phyloP scores from a whole-genome alignment of 2,797 vertebrate species.

The Tympanoctomys barrerae region DNA sequence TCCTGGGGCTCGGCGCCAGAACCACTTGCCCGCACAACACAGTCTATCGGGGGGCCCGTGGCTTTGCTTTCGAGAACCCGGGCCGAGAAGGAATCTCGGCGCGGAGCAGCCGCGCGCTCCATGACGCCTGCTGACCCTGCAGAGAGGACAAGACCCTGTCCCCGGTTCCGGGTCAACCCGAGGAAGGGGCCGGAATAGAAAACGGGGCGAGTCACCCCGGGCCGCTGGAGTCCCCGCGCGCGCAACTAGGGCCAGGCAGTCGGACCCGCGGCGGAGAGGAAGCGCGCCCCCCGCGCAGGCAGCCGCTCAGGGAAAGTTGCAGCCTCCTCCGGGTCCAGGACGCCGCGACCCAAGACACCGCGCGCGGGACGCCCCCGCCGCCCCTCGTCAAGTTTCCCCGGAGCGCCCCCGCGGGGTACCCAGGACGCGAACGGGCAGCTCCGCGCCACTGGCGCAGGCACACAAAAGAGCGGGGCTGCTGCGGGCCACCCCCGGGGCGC shows the following conservation, averaged over 20 bases:
- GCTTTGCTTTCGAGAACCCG: conserved; percentile 58
- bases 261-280: not conserved
- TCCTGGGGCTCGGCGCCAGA: not conserved
- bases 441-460: conserved; percentile 12
- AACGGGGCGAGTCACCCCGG: not conserved
- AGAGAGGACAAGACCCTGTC: not conserved
- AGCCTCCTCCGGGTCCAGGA: not conserved
- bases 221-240: not conserved
- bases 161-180: not conserved
- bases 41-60: not conserved
- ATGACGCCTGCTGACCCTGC: conserved; percentile 24
- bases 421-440: not conserved
- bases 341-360: not conserved
- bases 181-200: not conserved
- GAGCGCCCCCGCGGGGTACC: not conserved
- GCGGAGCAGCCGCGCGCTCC: conserved; percentile 56
- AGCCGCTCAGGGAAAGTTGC: conserved; percentile 68
- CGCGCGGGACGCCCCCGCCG: not conserved
- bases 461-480: conserved; percentile 78
- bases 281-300: not conserved
- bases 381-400: conserved; percentile 62
- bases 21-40: not conserved
- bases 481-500: conserved; percentile 32
- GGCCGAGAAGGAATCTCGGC: not conserved
- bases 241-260: not conserved